phyloP scores from a whole-genome alignment of 2,113 vertebrate species.

The Crotalus helleri region DNA sequence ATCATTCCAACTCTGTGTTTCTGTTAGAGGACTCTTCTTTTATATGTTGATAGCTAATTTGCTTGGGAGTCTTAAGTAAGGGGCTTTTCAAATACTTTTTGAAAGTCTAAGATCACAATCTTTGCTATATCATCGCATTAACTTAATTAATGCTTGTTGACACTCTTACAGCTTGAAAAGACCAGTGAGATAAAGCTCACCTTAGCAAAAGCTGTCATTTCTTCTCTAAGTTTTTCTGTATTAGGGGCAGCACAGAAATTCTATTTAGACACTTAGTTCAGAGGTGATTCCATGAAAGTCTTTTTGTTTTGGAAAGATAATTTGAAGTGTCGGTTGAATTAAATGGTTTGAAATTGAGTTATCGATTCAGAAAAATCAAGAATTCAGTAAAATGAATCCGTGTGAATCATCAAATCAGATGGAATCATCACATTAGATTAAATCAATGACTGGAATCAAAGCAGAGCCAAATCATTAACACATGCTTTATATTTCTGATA shows the following conservation, averaged over 20 bases:
- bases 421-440: neutral
- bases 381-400: neutral
- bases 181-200: neutral
- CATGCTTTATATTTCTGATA: neutral
- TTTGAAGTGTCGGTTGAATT: neutral
- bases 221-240: neutral
- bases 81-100: neutral
- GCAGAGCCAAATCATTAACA: neutral
- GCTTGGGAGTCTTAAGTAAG: neutral
- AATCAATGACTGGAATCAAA: neutral
- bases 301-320: neutral
- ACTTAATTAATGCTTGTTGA: neutral
- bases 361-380: neutral
- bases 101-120: neutral
- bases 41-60: neutral
- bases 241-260: neutral
- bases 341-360: neutral
- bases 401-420: neutral
- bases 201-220: neutral
- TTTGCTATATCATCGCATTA: neutral
- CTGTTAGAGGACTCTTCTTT: neutral
- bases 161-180: neutral
- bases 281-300: neutral
- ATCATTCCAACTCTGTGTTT: neutral
- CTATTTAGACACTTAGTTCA: neutral